These are phyloP conservation scores for cat (Felis catus) DNA, from an alignment of 2,113 vertebrate genomes.

Conservation along the genomic window F.catus_Fca126_mat1.0 CM031416.1:59343001-59343500, in stretches of 20 bases:
- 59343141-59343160: background rate
- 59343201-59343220: background rate
- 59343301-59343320: background rate
- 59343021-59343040: background rate
- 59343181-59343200: background rate
- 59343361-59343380: constrained; percentile 3
- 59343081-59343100: background rate
- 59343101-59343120: background rate
- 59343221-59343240: background rate
- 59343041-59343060: background rate
- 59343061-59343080: background rate
- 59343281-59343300: background rate
- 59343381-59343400: constrained; percentile 12
- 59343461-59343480: constrained; percentile 67
- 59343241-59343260: background rate
- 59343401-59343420: constrained; percentile 48
- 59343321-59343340: background rate
- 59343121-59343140: background rate
- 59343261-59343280: background rate
- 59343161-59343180: constrained; percentile 24
- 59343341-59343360: constrained; percentile 25
- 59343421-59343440: constrained; percentile 53
- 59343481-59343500: constrained; percentile 66
- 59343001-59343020: background rate
- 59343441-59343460: constrained; percentile 53